Evolutionary conservation across 2,113 vertebrate species (phyloP).

Genomic region (Nothoprocta perdicaria): DNA sequence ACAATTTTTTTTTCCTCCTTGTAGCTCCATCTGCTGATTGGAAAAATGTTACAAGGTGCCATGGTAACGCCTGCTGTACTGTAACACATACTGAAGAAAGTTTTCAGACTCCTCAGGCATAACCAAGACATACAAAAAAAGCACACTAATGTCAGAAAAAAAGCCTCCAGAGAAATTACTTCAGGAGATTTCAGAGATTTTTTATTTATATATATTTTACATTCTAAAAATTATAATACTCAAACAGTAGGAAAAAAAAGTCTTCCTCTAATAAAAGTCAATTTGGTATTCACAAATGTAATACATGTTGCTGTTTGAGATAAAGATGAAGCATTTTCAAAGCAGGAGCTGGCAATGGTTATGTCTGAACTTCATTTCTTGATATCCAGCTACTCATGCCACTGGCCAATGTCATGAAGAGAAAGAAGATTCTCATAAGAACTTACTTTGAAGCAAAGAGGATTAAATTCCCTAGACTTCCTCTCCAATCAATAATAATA

Average conservation of each 20-base stretch:
- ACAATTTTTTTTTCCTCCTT: conserved; percentile 33
- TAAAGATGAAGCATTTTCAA: not conserved
- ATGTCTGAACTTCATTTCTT: not conserved
- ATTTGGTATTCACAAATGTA: not conserved
- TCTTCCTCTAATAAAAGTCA: not conserved
- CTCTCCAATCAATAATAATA: not conserved
- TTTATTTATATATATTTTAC: not conserved
- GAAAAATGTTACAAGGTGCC: conserved; percentile 72
- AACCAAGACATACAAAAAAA: conserved; percentile 49
- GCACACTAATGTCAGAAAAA: conserved; percentile 20
- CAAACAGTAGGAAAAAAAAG: not conserved
- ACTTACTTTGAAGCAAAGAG: not conserved
- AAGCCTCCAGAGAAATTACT: not conserved
- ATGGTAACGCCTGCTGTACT: conserved; percentile 71
- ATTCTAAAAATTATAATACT: not conserved
- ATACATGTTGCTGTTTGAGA: not conserved
- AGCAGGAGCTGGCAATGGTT: not conserved
- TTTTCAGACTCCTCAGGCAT: conserved; percentile 59
- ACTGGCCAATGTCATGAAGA: not conserved
- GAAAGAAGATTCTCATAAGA: rapidly evolving
- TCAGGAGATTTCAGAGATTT: not conserved
- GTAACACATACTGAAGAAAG: conserved; percentile 46
- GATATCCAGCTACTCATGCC: not conserved
- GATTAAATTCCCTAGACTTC: not conserved
- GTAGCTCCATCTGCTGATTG: conserved; percentile 70